Percentiles rank a stretch among this genome's conserved stretches.
phyloP scores from a whole-genome alignment of 2,797 vertebrate genomes.

The Myiotriccus ornatus region DNA sequence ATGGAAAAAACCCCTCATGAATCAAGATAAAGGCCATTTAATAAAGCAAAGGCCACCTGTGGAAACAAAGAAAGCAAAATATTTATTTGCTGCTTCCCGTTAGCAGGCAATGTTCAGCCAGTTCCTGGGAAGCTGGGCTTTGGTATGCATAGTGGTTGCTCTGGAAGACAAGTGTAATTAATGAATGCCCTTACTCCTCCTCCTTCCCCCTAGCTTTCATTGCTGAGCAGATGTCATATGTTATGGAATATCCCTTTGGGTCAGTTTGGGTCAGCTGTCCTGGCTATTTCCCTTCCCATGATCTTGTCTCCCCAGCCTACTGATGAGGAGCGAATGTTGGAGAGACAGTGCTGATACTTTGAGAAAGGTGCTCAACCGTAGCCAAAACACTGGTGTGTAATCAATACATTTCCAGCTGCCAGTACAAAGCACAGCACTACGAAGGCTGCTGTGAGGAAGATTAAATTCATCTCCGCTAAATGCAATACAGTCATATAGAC shows the following conservation, averaged over 20 bases:
- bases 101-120: neutral
- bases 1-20: neutral
- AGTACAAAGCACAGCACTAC: neutral
- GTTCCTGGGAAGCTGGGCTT: neutral
- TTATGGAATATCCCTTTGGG: neutral
- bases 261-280: neutral
- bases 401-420: neutral
- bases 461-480: neutral
- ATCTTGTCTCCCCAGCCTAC: neutral
- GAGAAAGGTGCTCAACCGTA: neutral
- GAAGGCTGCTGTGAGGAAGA: neutral
- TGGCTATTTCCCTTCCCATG: neutral
- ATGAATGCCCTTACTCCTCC: neutral
- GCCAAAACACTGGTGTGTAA: neutral
- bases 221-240: neutral
- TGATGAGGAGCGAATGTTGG: neutral
- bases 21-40: neutral
- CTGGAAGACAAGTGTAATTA: neutral
- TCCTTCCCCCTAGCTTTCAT: neutral
- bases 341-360: neutral
- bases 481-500: neutral
- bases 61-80: neutral
- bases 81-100: neutral
- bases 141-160: neutral
- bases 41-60: neutral